Base-by-base conservation (phyloP, 2,113 vertebrate genomes). In the Uropsilus gracilis region DNA sequence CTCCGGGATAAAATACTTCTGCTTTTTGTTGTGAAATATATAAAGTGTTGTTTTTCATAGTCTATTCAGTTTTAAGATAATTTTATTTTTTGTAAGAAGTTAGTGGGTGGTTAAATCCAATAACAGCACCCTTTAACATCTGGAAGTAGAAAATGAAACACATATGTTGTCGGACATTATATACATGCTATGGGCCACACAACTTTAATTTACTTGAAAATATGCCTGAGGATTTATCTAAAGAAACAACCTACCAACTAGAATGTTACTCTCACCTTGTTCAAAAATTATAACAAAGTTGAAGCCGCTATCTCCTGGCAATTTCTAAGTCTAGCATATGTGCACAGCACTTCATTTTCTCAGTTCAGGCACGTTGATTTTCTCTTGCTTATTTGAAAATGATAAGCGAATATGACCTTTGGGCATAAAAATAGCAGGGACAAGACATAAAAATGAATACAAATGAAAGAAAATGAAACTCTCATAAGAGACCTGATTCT, bases 391-490 rank as follows among this genome's bases (percentile, higher is more conserved):
- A 75, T 69, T 84, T 89, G 8, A 90, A 90, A 64, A 81, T 44
- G 30, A 71, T 83, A 68, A 85, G 14, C 10, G 86, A 84, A 17
- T 20, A 10, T 32, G 17, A 8, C 32, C 34, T 91, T 75, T 61
- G 71, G 66, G 22, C 16, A 84, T 55, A 69, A 88, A 95, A 91
- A 50, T 18, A 81, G 18, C 11, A 91, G 91, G 24, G 34, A n/a
- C 0, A 55, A 39, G 26, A 46, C 44, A 73, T 48, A 80, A 66
- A 94, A 53, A 71, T 30, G 84, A 89, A 88, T 61, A 32, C n/a
- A 69, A 95, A 92, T 90, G 50, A 57, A 94, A 39, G 76, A 68
- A 95, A 69, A 37, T 10, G 42, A 85, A 71, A 28, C 17, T 69
- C n/a, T 37, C n/a, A 39, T 0, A 57, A 89, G 69, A 86, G 42